Evolutionary conservation across 2,113 vertebrate species (phyloP), one percentile per base, ranked within the genome.

Genomic region (Talpa occidentalis): DNA sequence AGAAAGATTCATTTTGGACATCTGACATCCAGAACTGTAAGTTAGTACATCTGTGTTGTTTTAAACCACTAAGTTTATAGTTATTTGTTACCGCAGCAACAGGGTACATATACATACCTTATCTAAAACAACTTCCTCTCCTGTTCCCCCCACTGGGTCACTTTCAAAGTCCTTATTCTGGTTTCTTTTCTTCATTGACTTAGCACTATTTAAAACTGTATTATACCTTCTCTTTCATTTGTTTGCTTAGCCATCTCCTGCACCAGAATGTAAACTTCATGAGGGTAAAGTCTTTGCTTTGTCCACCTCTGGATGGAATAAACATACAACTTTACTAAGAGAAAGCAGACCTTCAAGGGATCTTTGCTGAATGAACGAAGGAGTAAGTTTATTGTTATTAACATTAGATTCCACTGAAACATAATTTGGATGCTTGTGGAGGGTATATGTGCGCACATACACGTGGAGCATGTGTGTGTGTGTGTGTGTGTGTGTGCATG

Each of bases 161-260:
- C 60, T 66, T 64, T 35, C 35, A 37, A 7, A 5, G 4, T 4
- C 44, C 35, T 69, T 49, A 56, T 16, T 70, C 37, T 49, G 42
- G 40, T 60, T 86, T n/a, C 26, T 66, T 94, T 70, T 69, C 69
- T 52, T 93, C 67, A 59, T 3, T 54, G 72, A 80, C 60, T 93
- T 54, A 17, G 15, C 16, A n/a, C 44, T 90, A 37, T 10, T 70
- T 28, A n/a, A 81, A 91, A 56, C 54, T 49, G 17, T 42, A 47
- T 73, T 44, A 30, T 44, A 30, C 16, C 59, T 67, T 82, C 62
- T 77, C 24, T n/a, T n/a, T 77, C 26, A 30, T n/a, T 22, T 37
- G 3, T 59, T 42, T 90, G 70, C 49, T 56, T 73, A 17, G 28
- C 22, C 52, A 24, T 44, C 42, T 44, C 56, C 15, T 54, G 40